phyloP scores from a whole-genome alignment of 2,113 vertebrate species.

The Barnardius zonarius region DNA sequence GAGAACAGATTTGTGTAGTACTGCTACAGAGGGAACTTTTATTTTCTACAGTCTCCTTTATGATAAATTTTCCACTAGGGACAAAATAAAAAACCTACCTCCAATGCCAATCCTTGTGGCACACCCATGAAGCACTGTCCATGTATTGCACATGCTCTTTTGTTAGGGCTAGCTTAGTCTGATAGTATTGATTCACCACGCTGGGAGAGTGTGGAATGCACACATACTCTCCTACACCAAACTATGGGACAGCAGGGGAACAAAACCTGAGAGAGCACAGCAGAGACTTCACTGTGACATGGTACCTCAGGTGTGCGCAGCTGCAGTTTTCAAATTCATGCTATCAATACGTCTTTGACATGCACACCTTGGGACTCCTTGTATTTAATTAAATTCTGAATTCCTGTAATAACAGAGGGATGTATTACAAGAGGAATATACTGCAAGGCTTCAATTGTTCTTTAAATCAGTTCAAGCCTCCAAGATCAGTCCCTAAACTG shows the following conservation, averaged over 20 bases:
- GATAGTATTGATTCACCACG: background rate
- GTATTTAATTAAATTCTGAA: background rate
- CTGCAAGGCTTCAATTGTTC: background rate
- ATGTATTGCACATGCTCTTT: background rate
- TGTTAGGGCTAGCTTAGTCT: background rate
- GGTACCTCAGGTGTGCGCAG: background rate
- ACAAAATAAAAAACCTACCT: background rate
- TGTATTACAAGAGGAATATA: background rate
- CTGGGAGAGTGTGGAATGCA: background rate
- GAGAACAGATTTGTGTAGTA: background rate
- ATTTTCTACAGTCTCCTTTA: background rate
- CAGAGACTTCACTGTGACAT: background rate
- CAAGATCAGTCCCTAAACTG: background rate
- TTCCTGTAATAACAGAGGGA: background rate
- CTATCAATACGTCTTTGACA: background rate
- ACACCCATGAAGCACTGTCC: background rate
- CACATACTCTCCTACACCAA: background rate
- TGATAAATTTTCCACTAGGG: background rate
- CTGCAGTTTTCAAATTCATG: background rate
- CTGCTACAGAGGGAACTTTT: background rate
- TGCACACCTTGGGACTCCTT: background rate
- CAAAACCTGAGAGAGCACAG: background rate
- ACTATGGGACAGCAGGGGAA: background rate
- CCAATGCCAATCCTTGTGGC: background rate
- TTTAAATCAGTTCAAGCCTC: background rate